These are phyloP conservation scores for Archilochus colubris DNA, from an alignment of 2,113 vertebrate species.

Conservation along the genomic window DNA sequence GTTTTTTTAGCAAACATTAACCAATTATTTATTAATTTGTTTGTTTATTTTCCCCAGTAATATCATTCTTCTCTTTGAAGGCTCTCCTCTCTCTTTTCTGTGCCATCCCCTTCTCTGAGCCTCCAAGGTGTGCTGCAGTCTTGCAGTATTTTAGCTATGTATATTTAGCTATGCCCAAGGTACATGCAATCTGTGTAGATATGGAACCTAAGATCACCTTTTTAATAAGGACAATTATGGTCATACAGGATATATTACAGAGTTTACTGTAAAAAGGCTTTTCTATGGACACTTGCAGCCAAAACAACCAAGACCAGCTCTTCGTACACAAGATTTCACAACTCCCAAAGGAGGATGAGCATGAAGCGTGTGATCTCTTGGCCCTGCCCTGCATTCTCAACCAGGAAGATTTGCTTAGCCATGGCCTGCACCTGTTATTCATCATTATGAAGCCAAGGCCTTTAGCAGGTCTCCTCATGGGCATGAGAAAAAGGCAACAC, in stretches of 20 bases:
- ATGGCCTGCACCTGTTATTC: accelerated
- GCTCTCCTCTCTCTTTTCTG: not conserved
- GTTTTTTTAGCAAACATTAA: not conserved
- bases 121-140: not conserved
- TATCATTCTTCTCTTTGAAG: not conserved
- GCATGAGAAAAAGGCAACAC: not conserved
- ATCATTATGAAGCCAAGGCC: not conserved
- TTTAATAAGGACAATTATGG: not conserved
- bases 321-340: not conserved
- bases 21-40: not conserved
- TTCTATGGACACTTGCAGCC: not conserved
- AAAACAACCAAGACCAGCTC: not conserved
- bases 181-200: not conserved
- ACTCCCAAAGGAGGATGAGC: not conserved
- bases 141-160: not conserved
- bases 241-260: not conserved
- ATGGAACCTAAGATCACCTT: not conserved
- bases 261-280: not conserved
- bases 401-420: not conserved
- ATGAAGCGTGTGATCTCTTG: not conserved
- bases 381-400: not conserved
- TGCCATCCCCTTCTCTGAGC: not conserved
- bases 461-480: not conserved
- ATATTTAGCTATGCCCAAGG: not conserved
- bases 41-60: not conserved